Evolutionary conservation across 2,797 vertebrate species (phyloP).

Genomic region (Diplodus puntazzo): DNA sequence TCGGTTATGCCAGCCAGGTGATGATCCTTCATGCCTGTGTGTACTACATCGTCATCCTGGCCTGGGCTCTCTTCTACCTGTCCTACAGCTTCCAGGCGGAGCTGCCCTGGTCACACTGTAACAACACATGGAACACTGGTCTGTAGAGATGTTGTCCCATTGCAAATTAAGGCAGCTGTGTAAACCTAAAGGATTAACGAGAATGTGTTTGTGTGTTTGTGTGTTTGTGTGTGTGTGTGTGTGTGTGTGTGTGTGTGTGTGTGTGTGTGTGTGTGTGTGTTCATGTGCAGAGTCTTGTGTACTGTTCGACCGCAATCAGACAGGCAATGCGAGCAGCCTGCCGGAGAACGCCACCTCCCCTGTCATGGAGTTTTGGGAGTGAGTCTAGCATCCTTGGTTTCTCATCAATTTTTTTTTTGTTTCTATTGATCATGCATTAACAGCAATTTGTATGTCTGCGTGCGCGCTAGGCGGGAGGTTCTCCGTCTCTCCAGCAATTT

Average conservation of each 20-base stretch:
- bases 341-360: slow-evolving; percentile 86
- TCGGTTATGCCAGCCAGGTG: slow-evolving; percentile 84
- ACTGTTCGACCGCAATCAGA: slow-evolving; percentile 69
- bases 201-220: too few species aligned
- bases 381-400: slow-evolving; percentile 62
- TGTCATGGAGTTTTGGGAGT: slow-evolving; percentile 94
- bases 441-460: slow-evolving; percentile 9
- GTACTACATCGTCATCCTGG: slow-evolving; percentile 84
- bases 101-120: slow-evolving; percentile 84
- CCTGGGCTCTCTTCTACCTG: slow-evolving; percentile 83
- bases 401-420: background rate
- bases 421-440: slow-evolving; percentile 2
- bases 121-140: slow-evolving; percentile 86
- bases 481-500: slow-evolving; percentile 74
- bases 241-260: slow-evolving; percentile 35
- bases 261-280: slow-evolving; percentile 34
- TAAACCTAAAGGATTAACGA: background rate
- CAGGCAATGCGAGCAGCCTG: slow-evolving; percentile 59
- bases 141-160: slow-evolving; percentile 7
- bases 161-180: background rate
- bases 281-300: slow-evolving; percentile 73
- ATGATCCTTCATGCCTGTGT: slow-evolving; percentile 84
- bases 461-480: slow-evolving; percentile 76
- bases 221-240: slow-evolving; percentile 33
- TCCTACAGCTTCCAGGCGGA: slow-evolving; percentile 74